These are phyloP conservation scores for Coelogynopora nodosa DNA, from an alignment of 2,888 invertebrate genomes.

Conservation along the genomic window DNA sequence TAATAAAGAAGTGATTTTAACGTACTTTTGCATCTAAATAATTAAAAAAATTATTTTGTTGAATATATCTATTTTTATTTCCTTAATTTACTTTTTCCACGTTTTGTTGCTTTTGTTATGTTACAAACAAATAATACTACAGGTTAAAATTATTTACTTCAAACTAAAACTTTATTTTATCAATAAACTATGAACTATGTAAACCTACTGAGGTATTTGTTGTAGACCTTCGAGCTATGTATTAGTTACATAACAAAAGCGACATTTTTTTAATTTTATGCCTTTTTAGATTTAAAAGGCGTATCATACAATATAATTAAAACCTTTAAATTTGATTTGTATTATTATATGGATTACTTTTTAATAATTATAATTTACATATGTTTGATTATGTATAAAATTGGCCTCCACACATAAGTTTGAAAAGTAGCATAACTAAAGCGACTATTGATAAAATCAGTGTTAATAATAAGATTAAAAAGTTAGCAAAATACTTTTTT, in stretches of 20 bases:
- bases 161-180: neutral
- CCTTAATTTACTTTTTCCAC: neutral
- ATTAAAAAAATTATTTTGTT: neutral
- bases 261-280: neutral
- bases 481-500: neutral
- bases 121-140: neutral
- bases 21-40: neutral
- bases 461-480: neutral
- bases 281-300: neutral
- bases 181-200: neutral
- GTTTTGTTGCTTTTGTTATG: neutral
- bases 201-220: neutral
- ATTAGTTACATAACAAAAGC: neutral
- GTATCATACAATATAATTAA: neutral
- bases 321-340: neutral
- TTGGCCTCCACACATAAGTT: neutral
- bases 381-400: neutral
- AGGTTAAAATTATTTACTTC: neutral
- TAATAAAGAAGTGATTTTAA: neutral
- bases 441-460: neutral
- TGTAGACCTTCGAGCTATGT: neutral
- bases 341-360: neutral
- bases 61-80: neutral
- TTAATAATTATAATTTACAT: neutral
- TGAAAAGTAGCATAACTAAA: neutral